A percentile compares a stretch with the other conserved stretches of the same genome.
Conservation (phyloP, 2,797 vertebrate species). For the Denticeps clupeoides region DNA sequence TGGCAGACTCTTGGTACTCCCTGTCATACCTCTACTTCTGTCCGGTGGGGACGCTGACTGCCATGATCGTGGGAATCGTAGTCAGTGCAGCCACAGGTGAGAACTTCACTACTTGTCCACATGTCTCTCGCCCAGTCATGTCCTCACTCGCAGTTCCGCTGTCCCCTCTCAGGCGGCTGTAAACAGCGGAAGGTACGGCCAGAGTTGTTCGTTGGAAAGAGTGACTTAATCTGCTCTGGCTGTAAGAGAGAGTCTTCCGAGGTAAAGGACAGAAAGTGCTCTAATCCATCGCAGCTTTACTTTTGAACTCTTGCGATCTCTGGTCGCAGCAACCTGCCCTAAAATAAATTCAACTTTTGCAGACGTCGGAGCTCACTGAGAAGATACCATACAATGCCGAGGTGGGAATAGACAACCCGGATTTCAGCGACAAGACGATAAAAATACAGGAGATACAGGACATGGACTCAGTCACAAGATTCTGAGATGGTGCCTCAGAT, state of each 20-base stretch:
- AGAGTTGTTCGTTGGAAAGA: constrained; percentile 53
- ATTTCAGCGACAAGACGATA: constrained; percentile 28
- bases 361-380: constrained; percentile 34
- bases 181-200: constrained; percentile 46
- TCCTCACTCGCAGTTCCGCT: not conserved
- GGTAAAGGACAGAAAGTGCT: constrained; percentile 51
- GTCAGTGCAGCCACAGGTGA: constrained; percentile 60
- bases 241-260: constrained; percentile 28
- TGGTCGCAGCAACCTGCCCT: too few species aligned
- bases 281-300: too few species aligned
- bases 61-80: constrained; percentile 46
- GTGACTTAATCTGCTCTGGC: constrained; percentile 50
- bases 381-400: constrained; percentile 32
- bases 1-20: constrained; percentile 67
- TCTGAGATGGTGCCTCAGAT: too few species aligned
- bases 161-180: constrained; percentile 50
- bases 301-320: too few species aligned
- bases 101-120: too few species aligned
- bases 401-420: constrained; percentile 33
- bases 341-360: constrained; percentile 13
- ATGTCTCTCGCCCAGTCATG: not conserved
- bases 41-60: constrained; percentile 47
- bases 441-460: constrained; percentile 30
- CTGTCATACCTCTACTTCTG: constrained; percentile 66
- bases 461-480: constrained; percentile 38